These are phyloP conservation scores for Umimayanthus chanpuru DNA, from an alignment of 92 coral and sea anemone species.

Conservation along the genomic window DNA sequence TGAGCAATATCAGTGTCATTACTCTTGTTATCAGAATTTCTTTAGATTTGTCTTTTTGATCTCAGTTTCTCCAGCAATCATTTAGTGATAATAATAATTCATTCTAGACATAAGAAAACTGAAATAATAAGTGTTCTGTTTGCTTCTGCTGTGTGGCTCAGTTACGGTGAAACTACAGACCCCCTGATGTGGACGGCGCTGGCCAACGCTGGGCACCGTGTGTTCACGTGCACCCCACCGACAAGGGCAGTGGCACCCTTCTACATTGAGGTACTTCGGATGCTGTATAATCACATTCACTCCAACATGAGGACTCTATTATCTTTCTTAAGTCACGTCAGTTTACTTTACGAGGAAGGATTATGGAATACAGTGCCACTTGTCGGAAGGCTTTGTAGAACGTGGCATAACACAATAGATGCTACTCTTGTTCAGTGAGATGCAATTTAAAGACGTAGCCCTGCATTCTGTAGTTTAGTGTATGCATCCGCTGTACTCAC, in stretches of 20 bases:
- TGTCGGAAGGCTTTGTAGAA: too few relatives aligned
- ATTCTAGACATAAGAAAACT: background rate
- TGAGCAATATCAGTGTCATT: too few relatives aligned
- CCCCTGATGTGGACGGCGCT: conserved; percentile 81
- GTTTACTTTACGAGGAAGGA: too few relatives aligned
- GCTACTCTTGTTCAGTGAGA: too few relatives aligned
- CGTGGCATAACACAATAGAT: too few relatives aligned
- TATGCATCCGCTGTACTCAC: too few relatives aligned
- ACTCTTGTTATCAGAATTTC: background rate
- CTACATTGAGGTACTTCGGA: conserved; percentile 66
- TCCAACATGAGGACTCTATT: background rate
- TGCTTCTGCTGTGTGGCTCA: conserved; percentile 3
- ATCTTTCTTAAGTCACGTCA: too few relatives aligned
- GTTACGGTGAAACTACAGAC: conserved; percentile 66
- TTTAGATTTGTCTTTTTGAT: background rate
- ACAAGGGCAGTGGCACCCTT: conserved; percentile 76
- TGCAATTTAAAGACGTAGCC: too few relatives aligned
- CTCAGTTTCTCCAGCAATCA: background rate
- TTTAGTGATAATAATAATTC: background rate
- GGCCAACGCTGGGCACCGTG: conserved; percentile 41
- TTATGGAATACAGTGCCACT: too few relatives aligned
- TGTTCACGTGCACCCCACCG: conserved; percentile 67
- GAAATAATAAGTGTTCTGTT: background rate
- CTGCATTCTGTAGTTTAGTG: too few relatives aligned
- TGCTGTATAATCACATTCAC: background rate